phyloP scores from a whole-genome alignment of 1,140 invertebrate species.

The Adoxophyes honmai region DNA sequence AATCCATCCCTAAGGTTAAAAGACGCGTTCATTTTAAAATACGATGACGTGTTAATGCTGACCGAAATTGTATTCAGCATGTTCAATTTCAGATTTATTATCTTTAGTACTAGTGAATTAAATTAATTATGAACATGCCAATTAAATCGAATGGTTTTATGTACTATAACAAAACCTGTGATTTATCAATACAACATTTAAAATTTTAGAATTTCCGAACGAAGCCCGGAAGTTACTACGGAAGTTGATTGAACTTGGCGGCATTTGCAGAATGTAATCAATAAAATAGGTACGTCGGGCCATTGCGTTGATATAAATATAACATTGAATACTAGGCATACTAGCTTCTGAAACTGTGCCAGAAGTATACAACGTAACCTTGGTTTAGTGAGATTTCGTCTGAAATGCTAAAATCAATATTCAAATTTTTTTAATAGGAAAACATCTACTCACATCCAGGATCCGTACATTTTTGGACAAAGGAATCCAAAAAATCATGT shows the following conservation, averaged over 20 bases:
- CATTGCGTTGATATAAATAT: neutral
- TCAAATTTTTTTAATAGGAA: neutral
- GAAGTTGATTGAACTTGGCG: slow-evolving; percentile 22
- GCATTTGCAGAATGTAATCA: slow-evolving; percentile 28
- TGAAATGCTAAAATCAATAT: no score
- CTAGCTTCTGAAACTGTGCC: neutral
- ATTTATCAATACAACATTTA: no score
- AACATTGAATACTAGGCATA: neutral
- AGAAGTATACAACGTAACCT: neutral
- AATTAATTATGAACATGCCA: no score
- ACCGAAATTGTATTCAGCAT: no score
- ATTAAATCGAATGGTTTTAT: no score
- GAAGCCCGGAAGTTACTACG: neutral
- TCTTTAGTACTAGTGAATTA: no score
- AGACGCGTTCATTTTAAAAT: neutral
- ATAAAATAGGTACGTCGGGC: slow-evolving; percentile 18
- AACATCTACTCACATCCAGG: slow-evolving; percentile 84
- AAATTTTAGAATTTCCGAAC: neutral
- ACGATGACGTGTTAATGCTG: neutral
- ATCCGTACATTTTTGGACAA: slow-evolving; percentile 87
- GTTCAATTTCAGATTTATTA: no score
- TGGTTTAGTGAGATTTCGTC: no score
- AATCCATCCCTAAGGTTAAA: neutral
- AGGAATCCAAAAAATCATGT: slow-evolving; percentile 84
- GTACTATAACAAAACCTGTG: no score